These are phyloP conservation scores for Lemur catta DNA, from an alignment of 2,797 vertebrate genomes.

Conservation along the genomic window DNA sequence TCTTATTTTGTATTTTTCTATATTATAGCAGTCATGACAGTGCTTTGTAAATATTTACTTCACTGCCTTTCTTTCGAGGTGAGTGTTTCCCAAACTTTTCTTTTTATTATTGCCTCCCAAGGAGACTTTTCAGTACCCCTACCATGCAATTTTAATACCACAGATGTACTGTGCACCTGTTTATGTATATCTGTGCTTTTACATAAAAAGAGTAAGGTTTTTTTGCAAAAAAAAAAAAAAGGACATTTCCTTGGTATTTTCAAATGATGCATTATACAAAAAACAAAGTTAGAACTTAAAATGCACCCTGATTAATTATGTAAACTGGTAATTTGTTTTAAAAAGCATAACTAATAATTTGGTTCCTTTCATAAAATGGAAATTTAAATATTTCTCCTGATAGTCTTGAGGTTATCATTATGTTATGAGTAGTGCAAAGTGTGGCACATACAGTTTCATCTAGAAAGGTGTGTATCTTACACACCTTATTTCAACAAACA, in stretches of 20 bases:
- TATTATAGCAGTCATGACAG: fast-evolving
- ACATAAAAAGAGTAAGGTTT: background rate
- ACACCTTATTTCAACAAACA: slow-evolving; percentile 79
- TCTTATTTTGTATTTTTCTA: background rate
- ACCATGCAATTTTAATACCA: background rate
- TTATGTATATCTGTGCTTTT: background rate
- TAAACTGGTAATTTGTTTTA: slow-evolving; percentile 87
- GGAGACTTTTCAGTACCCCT: background rate
- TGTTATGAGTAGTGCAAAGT: slow-evolving; percentile 80
- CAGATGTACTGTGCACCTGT: background rate
- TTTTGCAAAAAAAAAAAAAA: background rate
- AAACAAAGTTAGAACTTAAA: slow-evolving; percentile 83
- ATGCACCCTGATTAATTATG: slow-evolving; percentile 92
- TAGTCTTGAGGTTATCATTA: slow-evolving; percentile 82
- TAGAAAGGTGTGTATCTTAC: slow-evolving; percentile 77
- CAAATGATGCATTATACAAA: slow-evolving; percentile 84
- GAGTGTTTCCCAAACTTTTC: background rate
- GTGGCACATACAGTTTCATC: slow-evolving; percentile 86
- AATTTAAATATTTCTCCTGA: slow-evolving; percentile 83
- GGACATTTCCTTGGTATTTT: slow-evolving; percentile 81
- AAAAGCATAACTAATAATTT: slow-evolving; percentile 85
- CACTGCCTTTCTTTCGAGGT: background rate
- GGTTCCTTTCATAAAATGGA: slow-evolving; percentile 89
- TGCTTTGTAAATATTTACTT: background rate
- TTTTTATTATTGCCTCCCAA: background rate